These are phyloP conservation scores for Siniperca chuatsi DNA, from an alignment of 2,113 vertebrate species.

Conservation along the genomic window DNA sequence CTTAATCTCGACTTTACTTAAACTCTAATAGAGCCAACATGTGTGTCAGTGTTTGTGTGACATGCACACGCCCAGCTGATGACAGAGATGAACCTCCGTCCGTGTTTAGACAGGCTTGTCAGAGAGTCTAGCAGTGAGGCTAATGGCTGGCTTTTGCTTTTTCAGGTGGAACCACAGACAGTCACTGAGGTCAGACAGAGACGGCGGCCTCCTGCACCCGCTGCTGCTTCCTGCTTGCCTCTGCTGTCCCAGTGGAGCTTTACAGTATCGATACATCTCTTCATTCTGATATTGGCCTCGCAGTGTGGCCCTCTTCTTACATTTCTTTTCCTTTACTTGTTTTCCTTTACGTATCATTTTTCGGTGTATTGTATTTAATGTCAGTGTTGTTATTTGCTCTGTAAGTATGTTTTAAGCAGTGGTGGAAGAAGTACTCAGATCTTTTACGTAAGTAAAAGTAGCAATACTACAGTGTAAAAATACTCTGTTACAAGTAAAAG, in stretches of 20 bases:
- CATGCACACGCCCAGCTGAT: not conserved
- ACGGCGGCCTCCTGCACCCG: constrained; percentile 14
- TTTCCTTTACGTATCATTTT: not conserved
- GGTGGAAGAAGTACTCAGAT: no score
- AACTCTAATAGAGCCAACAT: constrained; percentile 25
- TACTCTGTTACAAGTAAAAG: no score
- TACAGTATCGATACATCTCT: constrained; percentile 9
- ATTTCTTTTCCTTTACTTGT: no score
- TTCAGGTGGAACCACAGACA: constrained; percentile 74
- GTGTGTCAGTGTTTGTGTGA: constrained; percentile 45
- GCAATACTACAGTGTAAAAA: no score
- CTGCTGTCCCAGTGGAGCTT: not conserved
- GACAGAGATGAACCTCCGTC: constrained; percentile 47
- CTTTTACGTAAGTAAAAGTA: no score
- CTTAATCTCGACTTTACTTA: not conserved
- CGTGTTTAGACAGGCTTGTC: constrained; percentile 59
- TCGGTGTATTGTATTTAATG: not conserved
- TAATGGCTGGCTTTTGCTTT: constrained; percentile 61
- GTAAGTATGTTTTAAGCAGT: not conserved
- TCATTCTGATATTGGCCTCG: not conserved
- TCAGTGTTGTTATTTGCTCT: not conserved
- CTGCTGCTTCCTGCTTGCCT: constrained; percentile 32
- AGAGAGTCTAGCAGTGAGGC: constrained; percentile 25
- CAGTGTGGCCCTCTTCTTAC: no score
- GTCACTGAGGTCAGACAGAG: constrained; percentile 59